Percentiles rank a stretch among this genome's conserved stretches.
Conservation (phyloP, 2,888 invertebrate species). For the Ormia ochracea region DNA sequence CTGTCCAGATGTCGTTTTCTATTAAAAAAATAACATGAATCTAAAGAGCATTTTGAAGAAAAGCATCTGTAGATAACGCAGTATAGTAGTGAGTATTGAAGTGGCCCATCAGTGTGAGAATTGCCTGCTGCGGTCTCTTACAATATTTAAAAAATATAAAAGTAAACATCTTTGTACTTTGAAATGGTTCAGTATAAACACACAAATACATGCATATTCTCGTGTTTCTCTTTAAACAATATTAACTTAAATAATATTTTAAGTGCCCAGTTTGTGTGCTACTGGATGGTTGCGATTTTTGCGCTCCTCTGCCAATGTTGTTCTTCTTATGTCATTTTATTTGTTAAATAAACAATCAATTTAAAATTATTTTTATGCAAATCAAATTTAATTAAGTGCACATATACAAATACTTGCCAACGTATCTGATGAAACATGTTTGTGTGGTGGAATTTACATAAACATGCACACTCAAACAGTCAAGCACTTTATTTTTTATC, state of each 20-base stretch:
- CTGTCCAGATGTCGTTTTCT: no score
- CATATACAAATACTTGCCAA: constrained; percentile 50
- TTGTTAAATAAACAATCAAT: constrained; percentile 63
- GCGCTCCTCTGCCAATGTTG: not conserved
- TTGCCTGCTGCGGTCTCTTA: no score
- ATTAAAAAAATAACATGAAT: no score
- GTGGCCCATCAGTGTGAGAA: no score
- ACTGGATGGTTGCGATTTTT: not conserved
- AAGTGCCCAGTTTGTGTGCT: no score
- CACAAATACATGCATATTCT: not conserved
- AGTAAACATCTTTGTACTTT: not conserved
- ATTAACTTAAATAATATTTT: not conserved
- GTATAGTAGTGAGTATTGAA: no score
- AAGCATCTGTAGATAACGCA: no score
- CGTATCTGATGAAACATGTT: not conserved
- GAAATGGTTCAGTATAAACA: not conserved
- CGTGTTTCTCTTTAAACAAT: not conserved
- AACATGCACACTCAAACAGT: not conserved
- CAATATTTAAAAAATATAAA: no score
- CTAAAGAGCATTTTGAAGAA: no score
- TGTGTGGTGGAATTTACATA: not conserved
- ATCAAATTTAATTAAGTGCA: constrained; percentile 65
- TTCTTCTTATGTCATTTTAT: constrained; percentile 44
- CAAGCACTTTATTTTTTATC: not conserved
- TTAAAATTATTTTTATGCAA: constrained; percentile 65